These are phyloP conservation scores for Aphelinus certus DNA, from an alignment of 1,140 invertebrate genomes.

Conservation along the genomic window DNA sequence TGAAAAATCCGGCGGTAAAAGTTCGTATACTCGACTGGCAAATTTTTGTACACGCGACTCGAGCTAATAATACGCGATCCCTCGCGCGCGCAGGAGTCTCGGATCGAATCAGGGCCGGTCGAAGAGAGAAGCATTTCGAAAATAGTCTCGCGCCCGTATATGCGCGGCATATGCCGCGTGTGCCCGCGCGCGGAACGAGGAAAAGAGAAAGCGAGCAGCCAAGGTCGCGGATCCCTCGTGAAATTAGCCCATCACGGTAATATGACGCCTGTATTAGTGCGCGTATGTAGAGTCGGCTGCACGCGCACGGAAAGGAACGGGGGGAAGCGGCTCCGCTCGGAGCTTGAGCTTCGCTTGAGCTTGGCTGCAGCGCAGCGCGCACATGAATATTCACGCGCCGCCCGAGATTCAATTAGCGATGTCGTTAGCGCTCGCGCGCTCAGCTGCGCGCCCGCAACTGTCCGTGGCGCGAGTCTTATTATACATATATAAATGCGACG, in stretches of 20 bases:
- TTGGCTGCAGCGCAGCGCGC: neutral
- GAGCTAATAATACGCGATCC: too few relatives aligned
- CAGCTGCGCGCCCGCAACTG: neutral
- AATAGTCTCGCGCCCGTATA: constrained; percentile 10
- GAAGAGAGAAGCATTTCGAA: constrained; percentile 13
- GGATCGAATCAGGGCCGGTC: neutral
- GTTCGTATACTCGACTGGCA: too few relatives aligned
- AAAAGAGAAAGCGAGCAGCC: constrained; percentile 12
- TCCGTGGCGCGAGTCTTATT: too few relatives aligned
- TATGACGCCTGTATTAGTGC: neutral
- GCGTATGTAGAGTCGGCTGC: too few relatives aligned
- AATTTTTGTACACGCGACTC: too few relatives aligned
- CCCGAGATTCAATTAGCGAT: constrained; percentile 42
- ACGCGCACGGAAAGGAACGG: too few relatives aligned
- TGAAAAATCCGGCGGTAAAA: too few relatives aligned
- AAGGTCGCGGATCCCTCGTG: constrained; percentile 12
- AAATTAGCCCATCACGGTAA: constrained; percentile 26
- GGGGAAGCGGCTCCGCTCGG: too few relatives aligned
- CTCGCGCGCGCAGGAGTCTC: too few relatives aligned
- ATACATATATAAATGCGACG: neutral
- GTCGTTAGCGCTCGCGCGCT: constrained; percentile 18
- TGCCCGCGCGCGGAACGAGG: neutral
- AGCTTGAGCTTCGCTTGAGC: too few relatives aligned
- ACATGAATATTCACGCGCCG: constrained; percentile 25
- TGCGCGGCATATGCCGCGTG: neutral